These are phyloP conservation scores for Eupsilia transversa DNA, from an alignment of 2,888 invertebrate species.

Conservation along the genomic window DNA sequence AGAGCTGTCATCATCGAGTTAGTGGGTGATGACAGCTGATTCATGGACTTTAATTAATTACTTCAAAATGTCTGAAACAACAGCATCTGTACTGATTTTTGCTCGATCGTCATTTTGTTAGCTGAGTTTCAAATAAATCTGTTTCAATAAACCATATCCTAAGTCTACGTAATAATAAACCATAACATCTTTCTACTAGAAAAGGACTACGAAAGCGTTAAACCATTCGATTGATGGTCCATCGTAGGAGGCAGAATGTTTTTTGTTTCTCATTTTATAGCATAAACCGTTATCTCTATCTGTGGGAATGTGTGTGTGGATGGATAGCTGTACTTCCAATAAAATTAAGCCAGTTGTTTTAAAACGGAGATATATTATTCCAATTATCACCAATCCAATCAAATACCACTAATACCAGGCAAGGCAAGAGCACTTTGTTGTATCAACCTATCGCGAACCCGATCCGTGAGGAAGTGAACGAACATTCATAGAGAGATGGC, in stretches of 20 bases:
- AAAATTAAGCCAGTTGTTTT: no score
- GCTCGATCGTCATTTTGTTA: background rate
- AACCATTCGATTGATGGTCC: background rate
- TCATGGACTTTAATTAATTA: slow-evolving; percentile 16
- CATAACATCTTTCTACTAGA: background rate
- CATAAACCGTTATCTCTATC: no score
- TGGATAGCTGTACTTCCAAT: no score
- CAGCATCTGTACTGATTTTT: slow-evolving; percentile 18
- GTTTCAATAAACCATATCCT: no score
- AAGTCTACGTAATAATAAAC: background rate
- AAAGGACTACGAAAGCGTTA: background rate
- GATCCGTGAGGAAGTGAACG: no score
- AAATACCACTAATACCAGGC: no score
- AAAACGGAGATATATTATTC: no score
- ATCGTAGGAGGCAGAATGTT: background rate
- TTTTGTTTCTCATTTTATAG: background rate
- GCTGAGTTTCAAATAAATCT: slow-evolving; percentile 4
- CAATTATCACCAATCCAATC: no score
- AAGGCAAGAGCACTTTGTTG: no score
- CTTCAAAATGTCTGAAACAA: slow-evolving; percentile 26
- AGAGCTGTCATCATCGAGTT: slow-evolving; percentile 8
- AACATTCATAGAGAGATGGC: no score
- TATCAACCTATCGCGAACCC: no score
- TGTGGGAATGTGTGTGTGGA: no score
- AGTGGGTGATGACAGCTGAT: slow-evolving; percentile 10